Evolutionary conservation across 1,140 invertebrate species (phyloP), one percentile per base, ranked within the genome.

Genomic region (Ceratina calcarata): DNA sequence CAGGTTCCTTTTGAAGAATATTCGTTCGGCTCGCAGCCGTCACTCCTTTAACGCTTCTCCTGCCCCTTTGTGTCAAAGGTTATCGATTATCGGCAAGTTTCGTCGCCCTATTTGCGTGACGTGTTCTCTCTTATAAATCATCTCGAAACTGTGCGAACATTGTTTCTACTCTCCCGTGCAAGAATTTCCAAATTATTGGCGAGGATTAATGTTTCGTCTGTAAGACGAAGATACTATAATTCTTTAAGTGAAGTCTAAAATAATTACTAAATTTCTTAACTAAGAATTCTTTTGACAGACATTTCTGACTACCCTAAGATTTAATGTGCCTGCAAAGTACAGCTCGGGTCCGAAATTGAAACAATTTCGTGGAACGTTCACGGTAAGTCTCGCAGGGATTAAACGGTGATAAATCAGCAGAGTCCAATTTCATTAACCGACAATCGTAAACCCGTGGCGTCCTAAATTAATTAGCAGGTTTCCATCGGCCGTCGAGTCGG

Each of bases 61-160:
- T 45, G 2, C 3, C 53, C 18, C n/a, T 65, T 60, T 60, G 37
- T 55, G 22, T 74, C 70, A 74, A 79, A 81, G 75, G 58, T 3
- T 64, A 78, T 78, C 73, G 68, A 77, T 77, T 81, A 81, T 81
- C 67, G 65, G 4, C 18, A 16, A 81, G 12, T 57, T 65, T 72
- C 70, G 51, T 51, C 10, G 2, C 45, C 6, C 55, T 53, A 27
- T 74, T 64, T 16, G 15, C 18, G 18, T 13, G 37, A 79, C 27
- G 18, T 10, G 60, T 53, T 32, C 16, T 20, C 22, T 20, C 60
- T 49, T 15, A 27, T 61, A n/a, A 32, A 55, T 12, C 27, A 16
- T 3, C 1, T 4, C 12, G 55, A 18, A n/a, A n/a, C 55, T 57
- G 6, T 0, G 2, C 0, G 37, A 45, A 45, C 7, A 45, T 45